Percentiles rank a stretch among this genome's conserved stretches.
phyloP scores from a whole-genome alignment of 2,113 vertebrate species.

The Chaetura pelagica region DNA sequence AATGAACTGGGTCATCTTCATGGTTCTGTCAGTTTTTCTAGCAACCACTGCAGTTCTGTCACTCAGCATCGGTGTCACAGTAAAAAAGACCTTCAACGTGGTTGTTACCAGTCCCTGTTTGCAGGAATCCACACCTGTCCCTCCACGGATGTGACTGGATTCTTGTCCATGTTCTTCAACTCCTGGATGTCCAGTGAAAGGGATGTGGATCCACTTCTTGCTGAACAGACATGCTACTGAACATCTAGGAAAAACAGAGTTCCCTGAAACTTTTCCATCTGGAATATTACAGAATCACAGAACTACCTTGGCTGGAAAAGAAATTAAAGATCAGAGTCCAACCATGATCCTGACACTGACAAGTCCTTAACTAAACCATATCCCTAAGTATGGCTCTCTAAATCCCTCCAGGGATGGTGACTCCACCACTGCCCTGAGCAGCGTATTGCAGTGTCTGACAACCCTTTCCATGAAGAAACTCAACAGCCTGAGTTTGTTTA shows the following conservation, averaged over 20 bases:
- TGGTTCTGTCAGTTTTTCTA: background rate
- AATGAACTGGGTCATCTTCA: background rate
- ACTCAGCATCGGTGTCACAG: background rate
- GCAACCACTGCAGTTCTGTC: background rate
- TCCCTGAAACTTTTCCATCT: background rate
- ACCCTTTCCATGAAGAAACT: too few species aligned
- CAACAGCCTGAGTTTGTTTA: background rate
- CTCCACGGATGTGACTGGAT: background rate
- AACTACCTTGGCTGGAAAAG: too few species aligned
- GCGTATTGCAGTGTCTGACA: too few species aligned
- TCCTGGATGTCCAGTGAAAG: background rate
- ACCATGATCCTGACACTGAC: too few species aligned
- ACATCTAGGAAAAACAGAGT: background rate
- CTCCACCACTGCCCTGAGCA: too few species aligned
- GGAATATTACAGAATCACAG: background rate
- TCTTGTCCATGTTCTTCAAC: background rate
- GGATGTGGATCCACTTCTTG: background rate
- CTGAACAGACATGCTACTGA: background rate
- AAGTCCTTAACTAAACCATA: too few species aligned
- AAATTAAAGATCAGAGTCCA: too few species aligned
- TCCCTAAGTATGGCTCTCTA: too few species aligned
- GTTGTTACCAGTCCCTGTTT: background rate
- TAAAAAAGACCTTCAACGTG: background rate
- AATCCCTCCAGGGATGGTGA: too few species aligned
- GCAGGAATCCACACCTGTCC: background rate